phyloP scores from a whole-genome alignment of 2,113 vertebrate species.

The Panthera leo region DNA sequence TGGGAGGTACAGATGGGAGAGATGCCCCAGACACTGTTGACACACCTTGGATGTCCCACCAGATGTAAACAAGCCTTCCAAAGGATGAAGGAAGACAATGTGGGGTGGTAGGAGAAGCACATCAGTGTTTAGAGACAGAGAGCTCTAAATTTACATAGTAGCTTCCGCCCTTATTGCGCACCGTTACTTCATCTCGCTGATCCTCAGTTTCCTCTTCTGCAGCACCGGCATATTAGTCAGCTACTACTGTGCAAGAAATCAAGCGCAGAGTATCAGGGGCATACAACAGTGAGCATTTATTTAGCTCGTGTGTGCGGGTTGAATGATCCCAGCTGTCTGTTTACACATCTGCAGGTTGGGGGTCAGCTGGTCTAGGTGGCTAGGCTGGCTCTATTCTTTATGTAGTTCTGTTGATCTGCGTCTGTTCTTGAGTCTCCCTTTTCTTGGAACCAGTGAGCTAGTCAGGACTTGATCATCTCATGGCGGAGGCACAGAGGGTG shows the following conservation, averaged over 20 bases:
- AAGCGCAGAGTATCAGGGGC: background rate
- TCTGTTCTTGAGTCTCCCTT: background rate
- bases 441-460: background rate
- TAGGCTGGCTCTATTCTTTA: background rate
- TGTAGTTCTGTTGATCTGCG: background rate
- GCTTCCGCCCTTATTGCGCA: background rate
- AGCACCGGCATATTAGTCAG: background rate
- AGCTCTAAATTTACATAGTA: background rate
- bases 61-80: slow-evolving; percentile 39
- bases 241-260: background rate
- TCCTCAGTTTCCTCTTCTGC: background rate
- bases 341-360: background rate
- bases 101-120: background rate
- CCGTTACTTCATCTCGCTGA: background rate
- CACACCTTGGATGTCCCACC: background rate
- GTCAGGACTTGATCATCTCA: background rate
- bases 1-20: slow-evolving; percentile 43
- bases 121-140: background rate
- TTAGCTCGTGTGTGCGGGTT: background rate
- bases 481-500: background rate
- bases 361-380: background rate
- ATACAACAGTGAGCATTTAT: background rate
- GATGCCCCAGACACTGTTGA: background rate
- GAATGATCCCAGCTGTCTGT: background rate
- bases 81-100: background rate